These are phyloP conservation scores for Patella ulyssiponensis DNA, from an alignment of 2,888 invertebrate genomes.

Conservation along the genomic window DNA sequence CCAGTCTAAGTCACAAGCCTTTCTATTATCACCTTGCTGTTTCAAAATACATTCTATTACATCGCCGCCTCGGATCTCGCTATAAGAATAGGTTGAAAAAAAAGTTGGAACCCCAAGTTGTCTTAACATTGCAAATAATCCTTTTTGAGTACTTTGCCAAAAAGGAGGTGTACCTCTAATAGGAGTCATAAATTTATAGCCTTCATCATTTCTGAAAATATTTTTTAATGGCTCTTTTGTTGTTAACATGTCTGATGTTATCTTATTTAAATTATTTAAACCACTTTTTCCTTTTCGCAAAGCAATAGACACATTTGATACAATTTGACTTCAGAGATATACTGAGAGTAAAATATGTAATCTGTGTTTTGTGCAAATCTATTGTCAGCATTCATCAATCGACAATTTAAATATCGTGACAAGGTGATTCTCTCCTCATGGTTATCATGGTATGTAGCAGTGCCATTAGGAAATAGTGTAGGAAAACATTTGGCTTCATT, in stretches of 20 bases:
- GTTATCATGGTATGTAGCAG: slow-evolving; percentile 9
- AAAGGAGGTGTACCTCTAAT: slow-evolving; percentile 25
- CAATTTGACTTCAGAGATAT: slow-evolving; percentile 26
- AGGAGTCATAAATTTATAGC: slow-evolving; percentile 19
- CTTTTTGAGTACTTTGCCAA: slow-evolving; percentile 24
- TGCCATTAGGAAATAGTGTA: slow-evolving; percentile 27
- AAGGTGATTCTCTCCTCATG: slow-evolving; percentile 16
- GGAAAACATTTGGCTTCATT: slow-evolving; percentile 33
- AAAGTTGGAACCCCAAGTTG: slow-evolving; percentile 26
- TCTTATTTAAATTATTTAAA: slow-evolving; percentile 3
- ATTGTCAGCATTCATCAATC: slow-evolving; percentile 25
- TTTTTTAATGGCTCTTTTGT: slow-evolving; percentile 19
- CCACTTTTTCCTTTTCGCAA: slow-evolving; percentile 26
- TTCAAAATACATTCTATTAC: slow-evolving; percentile 19
- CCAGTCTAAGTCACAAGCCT: slow-evolving; percentile 23
- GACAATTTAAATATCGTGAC: slow-evolving; percentile 24
- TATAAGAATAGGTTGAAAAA: slow-evolving; percentile 21
- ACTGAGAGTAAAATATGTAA: slow-evolving; percentile 33
- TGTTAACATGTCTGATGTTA: slow-evolving; percentile 21
- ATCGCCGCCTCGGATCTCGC: slow-evolving; percentile 22
- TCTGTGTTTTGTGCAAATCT: slow-evolving; percentile 26
- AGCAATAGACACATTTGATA: slow-evolving; percentile 25
- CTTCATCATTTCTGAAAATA: slow-evolving; percentile 17
- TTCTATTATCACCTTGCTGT: slow-evolving; percentile 16
- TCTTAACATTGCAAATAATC: slow-evolving; percentile 27